These are phyloP conservation scores for Lepeophtheirus salmonis DNA, from an alignment of 1,140 invertebrate genomes.

Conservation along the genomic window DNA sequence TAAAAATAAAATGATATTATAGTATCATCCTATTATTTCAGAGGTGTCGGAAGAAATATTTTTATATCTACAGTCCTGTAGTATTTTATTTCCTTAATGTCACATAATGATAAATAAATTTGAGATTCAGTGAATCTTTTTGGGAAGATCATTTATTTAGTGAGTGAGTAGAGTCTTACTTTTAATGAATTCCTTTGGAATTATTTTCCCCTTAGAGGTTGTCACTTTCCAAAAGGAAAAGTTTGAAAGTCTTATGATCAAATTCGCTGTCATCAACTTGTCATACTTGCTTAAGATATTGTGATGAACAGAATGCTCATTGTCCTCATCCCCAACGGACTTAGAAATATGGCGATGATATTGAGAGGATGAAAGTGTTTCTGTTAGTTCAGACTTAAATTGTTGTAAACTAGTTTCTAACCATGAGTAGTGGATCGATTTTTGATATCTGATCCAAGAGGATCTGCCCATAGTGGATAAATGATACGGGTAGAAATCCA, in stretches of 20 bases:
- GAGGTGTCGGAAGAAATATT: too few species aligned
- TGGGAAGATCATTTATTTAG: too few species aligned
- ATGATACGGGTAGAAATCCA: slow-evolving; percentile 95
- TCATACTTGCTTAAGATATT: slow-evolving; percentile 36
- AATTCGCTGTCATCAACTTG: slow-evolving; percentile 76
- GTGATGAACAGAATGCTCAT: slow-evolving; percentile 5
- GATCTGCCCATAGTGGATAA: slow-evolving; percentile 61
- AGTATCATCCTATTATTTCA: too few species aligned
- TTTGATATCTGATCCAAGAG: slow-evolving; percentile 42
- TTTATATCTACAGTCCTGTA: too few species aligned
- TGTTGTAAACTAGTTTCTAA: background rate
- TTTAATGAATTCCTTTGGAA: slow-evolving; percentile 55
- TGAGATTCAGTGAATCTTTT: too few species aligned
- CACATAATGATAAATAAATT: too few species aligned
- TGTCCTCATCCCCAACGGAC: background rate
- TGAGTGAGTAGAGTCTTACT: too few species aligned
- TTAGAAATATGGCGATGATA: slow-evolving; percentile 3
- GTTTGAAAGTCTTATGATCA: slow-evolving; percentile 70
- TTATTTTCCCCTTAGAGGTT: slow-evolving; percentile 44
- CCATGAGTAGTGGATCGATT: slow-evolving; percentile 5
- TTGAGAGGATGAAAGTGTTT: background rate
- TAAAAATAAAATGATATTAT: too few species aligned
- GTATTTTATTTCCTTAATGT: too few species aligned
- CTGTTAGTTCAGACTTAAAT: background rate
- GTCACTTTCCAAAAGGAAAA: slow-evolving; percentile 65